A percentile compares a stretch with the other conserved stretches of the same genome.
These are phyloP conservation scores for Iguana delicatissima DNA, from an alignment of 2,797 vertebrate species.

Conservation along the genomic window DNA sequence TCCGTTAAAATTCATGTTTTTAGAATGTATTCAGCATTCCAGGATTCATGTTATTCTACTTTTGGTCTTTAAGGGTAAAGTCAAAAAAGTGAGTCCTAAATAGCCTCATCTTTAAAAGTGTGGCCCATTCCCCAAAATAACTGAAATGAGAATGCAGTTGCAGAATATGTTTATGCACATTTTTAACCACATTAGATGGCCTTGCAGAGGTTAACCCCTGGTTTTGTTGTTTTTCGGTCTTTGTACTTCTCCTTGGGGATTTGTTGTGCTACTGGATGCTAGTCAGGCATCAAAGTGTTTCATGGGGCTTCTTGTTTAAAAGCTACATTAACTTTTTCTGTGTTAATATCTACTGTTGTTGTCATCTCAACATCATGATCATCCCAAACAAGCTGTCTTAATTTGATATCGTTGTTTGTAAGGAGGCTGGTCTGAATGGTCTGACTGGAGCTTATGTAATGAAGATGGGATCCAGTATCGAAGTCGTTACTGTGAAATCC, in stretches of 20 bases:
- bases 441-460: conserved; percentile 92
- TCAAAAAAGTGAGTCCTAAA: neutral
- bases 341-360: neutral
- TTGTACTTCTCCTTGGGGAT: neutral
- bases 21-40: neutral
- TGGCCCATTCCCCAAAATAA: neutral
- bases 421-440: conserved; percentile 98
- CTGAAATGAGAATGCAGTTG: neutral
- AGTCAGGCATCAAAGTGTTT: neutral
- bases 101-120: neutral
- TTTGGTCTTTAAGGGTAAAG: neutral
- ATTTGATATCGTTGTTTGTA: conserved; percentile 35
- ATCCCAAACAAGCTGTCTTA: neutral
- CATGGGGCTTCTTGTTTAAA: neutral
- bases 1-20: conserved; percentile 11
- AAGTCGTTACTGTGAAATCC: conserved; percentile 87
- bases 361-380: neutral
- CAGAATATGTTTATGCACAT: neutral
- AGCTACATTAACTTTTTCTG: neutral
- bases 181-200: neutral
- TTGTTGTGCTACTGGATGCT: neutral
- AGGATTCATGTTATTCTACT: neutral
- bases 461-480: conserved; percentile 91
- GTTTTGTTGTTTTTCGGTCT: neutral
- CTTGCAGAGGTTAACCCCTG: neutral